Evolutionary conservation across 1,140 invertebrate species (phyloP), one percentile per base, ranked within the genome.

Genomic region (Ganaspis sp.): DNA sequence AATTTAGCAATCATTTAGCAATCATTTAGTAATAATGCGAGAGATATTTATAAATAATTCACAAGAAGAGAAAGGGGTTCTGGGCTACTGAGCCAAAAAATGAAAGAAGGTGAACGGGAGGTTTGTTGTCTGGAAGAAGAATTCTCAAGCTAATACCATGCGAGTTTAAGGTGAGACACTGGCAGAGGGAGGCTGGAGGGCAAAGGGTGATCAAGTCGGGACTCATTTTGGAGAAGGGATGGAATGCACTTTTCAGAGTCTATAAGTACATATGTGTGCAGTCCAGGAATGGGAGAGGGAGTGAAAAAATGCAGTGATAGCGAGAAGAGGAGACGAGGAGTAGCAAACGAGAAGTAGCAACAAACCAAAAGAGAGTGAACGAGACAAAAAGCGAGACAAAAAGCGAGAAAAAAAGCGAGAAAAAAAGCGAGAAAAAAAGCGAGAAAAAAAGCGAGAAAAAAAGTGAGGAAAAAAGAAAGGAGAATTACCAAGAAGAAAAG

Each of bases 241-340:
- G 87, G 87, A 89, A 88, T 88, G 87, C 83, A 87, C 81, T 83
- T 88, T 81, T 72, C 82, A 81, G 83, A 84, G 81, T 82, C 81
- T 77, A 49, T 34, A 37, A 37, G 64, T 69, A 26, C 73, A 40
- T 74, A 74, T 29, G 58, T 69, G 38, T 45, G 17, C 42, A 73
- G 77, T 19, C 21, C n/a, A 58, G 69, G 23, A 40, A 19, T 9
- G 58, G 17, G 42, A 49, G 45, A 49, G n/a, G 45, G 45, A 49
- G 11, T 1, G 12, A 9, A n/a, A 49, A 64, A 19, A 54, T 37
- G 23, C 38, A 54, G 71, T 37, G 58, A 54, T 69, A 45, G 29
- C 45, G 69, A 76, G 53, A 72, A 37, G 53, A 74, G 45, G 40
- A 70, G 64, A 70, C 42, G 45, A 34, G 9, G 74, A 79, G 74